phyloP scores from a whole-genome alignment of 2,888 invertebrate genomes.

The Agrilus cyanescens region DNA sequence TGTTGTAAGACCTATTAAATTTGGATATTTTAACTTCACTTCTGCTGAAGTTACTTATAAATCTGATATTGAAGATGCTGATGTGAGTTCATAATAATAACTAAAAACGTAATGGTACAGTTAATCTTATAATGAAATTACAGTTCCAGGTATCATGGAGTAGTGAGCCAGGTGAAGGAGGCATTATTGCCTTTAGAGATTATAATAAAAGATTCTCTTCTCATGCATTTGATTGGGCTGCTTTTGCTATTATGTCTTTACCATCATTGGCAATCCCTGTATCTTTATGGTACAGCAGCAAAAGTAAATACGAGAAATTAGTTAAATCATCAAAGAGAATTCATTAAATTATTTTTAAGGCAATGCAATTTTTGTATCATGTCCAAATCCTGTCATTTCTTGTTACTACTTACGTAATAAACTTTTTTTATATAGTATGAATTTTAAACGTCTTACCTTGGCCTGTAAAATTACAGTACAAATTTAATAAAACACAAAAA shows the following conservation, averaged over 20 bases:
- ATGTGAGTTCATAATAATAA: conserved; percentile 37
- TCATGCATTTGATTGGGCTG: conserved; percentile 93
- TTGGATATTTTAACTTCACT: conserved; percentile 94
- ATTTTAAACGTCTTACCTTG: too few relatives aligned
- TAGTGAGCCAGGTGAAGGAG: conserved; percentile 93
- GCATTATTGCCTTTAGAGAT: conserved; percentile 83
- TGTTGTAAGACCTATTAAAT: conserved; percentile 78
- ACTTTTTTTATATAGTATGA: too few relatives aligned
- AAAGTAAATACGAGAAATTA: conserved; percentile 83
- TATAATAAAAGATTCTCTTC: conserved; percentile 95
- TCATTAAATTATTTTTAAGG: conserved; percentile 28
- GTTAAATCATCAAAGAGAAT: conserved; percentile 57
- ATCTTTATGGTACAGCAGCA: conserved; percentile 88
- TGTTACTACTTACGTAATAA: too few relatives aligned
- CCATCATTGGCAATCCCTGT: conserved; percentile 92
- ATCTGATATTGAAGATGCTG: conserved; percentile 67
- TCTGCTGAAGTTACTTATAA: conserved; percentile 88
- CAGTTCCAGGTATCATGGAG: conserved; percentile 59
- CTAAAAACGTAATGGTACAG: background rate
- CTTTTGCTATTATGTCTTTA: conserved; percentile 92
- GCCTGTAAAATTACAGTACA: too few relatives aligned
- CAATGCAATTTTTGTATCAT: too few relatives aligned
- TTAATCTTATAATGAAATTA: conserved; percentile 23
- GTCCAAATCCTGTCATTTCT: too few relatives aligned
- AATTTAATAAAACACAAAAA: too few relatives aligned